Evolutionary conservation across 2,797 vertebrate species (phyloP), one percentile per base, ranked within the genome.

Genomic region (Kryptolebias ocellatus): DNA sequence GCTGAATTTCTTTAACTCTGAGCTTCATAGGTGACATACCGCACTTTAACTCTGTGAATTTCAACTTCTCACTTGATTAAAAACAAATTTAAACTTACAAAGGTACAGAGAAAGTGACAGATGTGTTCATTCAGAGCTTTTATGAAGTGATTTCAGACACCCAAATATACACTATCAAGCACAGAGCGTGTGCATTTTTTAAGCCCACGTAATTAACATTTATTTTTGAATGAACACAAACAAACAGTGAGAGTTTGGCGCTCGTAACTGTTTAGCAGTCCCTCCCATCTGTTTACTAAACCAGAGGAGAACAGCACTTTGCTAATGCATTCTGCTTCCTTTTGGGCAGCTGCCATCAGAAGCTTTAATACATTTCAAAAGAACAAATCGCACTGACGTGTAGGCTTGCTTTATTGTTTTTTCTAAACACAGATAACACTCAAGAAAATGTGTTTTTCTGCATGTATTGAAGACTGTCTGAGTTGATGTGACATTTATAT

Each of bases 241-340:
- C 55, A 44, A 45, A 1, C 65, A 50, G 55, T 20, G 44, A 47
- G 55, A 58, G 78, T 29, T 15, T 49, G 8, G 74, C 53, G 58
- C 79, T 72, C 64, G 50, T 77, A 52, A 57, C 50, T 39, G 56
- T 15, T 1, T 61, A 64, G 53, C 11, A n/a, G 64, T 51, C 53
- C 55, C 45, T 70, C 71, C 80, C 79, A 74, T 87, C 85, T 81
- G 83, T 73, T 77, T 72, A 67, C 69, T 44, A 53, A 78, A 78
- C 60, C 56, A 11, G 60, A 76, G 70, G 74, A 75, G 67, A 75
- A 59, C 15, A 6, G 18, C 29, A 10, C 58, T 73, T 72, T 1
- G 63, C 64, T 62, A 53, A 77, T 61, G 70, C 74, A 71, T 76
- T 66, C 64, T 57, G 68, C 56, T 78, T 60, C 63, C 64, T 72